These are phyloP conservation scores for Polypedilum vanderplanki DNA, from an alignment of 1,140 invertebrate genomes.

Conservation along the genomic window DNA sequence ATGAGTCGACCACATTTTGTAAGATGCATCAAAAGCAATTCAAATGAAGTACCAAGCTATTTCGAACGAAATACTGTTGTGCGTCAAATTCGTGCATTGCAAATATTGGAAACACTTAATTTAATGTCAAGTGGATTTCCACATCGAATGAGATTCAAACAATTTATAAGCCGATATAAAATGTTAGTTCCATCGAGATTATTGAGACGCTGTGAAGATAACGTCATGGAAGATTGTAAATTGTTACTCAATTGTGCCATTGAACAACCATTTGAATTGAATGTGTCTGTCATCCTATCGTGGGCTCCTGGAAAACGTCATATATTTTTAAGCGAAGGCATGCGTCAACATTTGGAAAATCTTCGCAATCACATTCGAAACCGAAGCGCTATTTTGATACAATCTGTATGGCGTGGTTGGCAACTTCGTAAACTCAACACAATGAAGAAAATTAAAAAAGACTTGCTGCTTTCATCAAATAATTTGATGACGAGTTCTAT, in stretches of 20 bases:
- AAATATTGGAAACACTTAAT: conserved; percentile 91
- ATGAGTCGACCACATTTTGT: conserved; percentile 92
- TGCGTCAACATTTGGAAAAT: conserved; percentile 79
- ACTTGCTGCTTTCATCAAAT: conserved; percentile 30
- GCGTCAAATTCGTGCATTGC: conserved; percentile 74
- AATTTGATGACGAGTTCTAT: conserved; percentile 6
- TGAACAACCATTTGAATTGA: conserved; percentile 42
- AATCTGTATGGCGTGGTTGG: conserved; percentile 77
- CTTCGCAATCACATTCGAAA: conserved; percentile 67
- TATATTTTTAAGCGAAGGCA: conserved; percentile 89
- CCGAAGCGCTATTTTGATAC: conserved; percentile 67
- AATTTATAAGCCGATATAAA: conserved; percentile 81
- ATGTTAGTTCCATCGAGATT: conserved; percentile 70
- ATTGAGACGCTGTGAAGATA: conserved; percentile 68
- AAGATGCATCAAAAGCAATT: conserved; percentile 81
- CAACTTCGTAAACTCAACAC: conserved; percentile 61
- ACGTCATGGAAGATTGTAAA: conserved; percentile 71
- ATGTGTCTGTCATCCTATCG: conserved; percentile 41
- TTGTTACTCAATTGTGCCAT: conserved; percentile 62
- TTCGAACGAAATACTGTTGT: conserved; percentile 77
- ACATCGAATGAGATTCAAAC: conserved; percentile 90
- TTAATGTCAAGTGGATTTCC: conserved; percentile 90
- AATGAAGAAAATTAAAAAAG: conserved; percentile 47
- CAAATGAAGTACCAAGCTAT: conserved; percentile 63
- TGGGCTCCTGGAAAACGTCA: conserved; percentile 85